Base-by-base conservation (phyloP, 1,140 invertebrate species). In the Monochamus saltuarius region DNA sequence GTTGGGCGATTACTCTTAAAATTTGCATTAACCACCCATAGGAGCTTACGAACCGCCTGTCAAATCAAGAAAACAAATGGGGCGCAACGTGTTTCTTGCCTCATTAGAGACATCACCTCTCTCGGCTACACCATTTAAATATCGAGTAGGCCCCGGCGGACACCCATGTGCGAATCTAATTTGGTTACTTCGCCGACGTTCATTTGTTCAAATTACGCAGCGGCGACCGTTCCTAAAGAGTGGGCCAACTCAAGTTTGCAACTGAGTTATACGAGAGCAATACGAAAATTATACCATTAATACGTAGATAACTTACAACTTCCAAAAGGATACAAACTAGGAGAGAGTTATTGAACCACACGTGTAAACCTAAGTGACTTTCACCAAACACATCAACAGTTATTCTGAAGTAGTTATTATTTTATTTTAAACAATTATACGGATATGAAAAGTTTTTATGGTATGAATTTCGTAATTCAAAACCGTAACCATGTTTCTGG, bases 161-260 rank as follows among this genome's bases (percentile, higher is more conserved):
- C 66, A 69, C 63, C 69, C 72, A 71, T 73, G 72, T 74, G 72
- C 63, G 70, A 77, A 75, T 76, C 75, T 77, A 77, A 77, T 77
- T 77, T 77, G 74, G 74, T 74, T 76, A 73, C 72, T 67, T 74
- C 71, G 70, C 65, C 73, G 60, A 65, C 69, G 70, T 71, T 77
- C 76, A 77, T 77, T 77, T 77, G 76, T 77, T 73, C 74, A 73
- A 76, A 77, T 77, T 77, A 77, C 71, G 69, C 57, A 65, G 66
- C 62, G 59, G 57, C 69, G 65, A 69, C 69, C 65, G 61, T 73
- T 72, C 59, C 59, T 56, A 59, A 57, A 53, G 59, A 59, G 57
- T 43, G 53, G 59, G 49, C 64, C 62, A 57, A 16, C 34, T 56
- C 54, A 40, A 16, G 40, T 29, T 38, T 53, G 38, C 19, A 11